phyloP scores from a whole-genome alignment of 92 coral and sea anemone genomes.

The Diadumene lineata region DNA sequence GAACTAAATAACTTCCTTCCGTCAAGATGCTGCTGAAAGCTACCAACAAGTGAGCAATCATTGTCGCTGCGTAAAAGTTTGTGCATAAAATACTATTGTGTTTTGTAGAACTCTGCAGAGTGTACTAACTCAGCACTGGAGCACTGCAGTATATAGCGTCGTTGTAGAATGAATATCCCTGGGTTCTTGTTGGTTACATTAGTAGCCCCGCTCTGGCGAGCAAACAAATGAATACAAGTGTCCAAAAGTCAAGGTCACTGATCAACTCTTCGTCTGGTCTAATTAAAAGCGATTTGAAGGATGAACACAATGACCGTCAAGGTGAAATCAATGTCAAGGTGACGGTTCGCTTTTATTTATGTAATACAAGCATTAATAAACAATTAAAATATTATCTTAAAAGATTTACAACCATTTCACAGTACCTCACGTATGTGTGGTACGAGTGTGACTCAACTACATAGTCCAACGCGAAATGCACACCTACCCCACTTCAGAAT shows the following conservation, averaged over 20 bases:
- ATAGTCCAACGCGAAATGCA: not conserved
- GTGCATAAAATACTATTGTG: not conserved
- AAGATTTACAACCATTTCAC: not conserved
- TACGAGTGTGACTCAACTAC: not conserved
- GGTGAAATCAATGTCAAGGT: not conserved
- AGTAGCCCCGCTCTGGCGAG: constrained; percentile 15
- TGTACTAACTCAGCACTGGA: not conserved
- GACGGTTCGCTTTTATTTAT: not conserved
- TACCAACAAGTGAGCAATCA: not conserved
- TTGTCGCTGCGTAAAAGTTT: not conserved
- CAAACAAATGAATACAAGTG: constrained; percentile 17
- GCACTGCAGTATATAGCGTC: not conserved
- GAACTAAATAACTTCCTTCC: not conserved
- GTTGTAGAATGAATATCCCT: not conserved
- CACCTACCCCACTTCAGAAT: not conserved
- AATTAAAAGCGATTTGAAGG: not conserved
- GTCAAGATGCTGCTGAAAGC: not conserved
- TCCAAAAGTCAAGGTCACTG: constrained; percentile 19
- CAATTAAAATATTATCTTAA: not conserved
- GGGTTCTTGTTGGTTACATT: not conserved
- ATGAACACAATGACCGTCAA: not conserved
- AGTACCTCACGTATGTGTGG: not conserved
- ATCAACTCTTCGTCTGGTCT: not conserved
- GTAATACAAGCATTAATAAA: not conserved
- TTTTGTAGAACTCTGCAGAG: not conserved